Base-by-base conservation (phyloP, 2,888 invertebrate genomes). In the Meteorus cinctellus region DNA sequence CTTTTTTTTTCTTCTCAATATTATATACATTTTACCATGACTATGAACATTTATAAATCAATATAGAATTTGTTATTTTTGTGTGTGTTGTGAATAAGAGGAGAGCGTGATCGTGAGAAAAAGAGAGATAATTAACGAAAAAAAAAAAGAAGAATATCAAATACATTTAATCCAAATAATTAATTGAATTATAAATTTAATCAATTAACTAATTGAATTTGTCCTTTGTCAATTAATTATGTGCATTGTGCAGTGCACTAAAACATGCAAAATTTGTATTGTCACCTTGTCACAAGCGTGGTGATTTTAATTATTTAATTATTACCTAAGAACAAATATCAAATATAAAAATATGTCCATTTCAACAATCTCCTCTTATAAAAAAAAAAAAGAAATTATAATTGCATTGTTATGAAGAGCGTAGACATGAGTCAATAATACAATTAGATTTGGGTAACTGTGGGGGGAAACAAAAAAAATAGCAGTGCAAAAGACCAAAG, bases 391-490 rank as follows among this genome's bases (percentile, higher is more conserved):
- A 24, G 24, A 8, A 59, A 71, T 76, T 76, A 78, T 75, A 70
- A 66, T 77, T 65, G 19, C 51, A 75, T 45, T 27, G 72, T 78
- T 77, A 79, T 75, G 76, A 77, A 34, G 67, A 27, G 60, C 77
- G 77, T 77, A 76, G 76, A 79, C 70, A 77, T 72, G 73, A 75
- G 51, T 31, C 36, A 14, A 16, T 68, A 19, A 45, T n/a, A 19
- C 6, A 55, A 55, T 55, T 45, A 8, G 45, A 45, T 14, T 45
- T 24, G 8, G 34, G 8, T 45, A 12, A 45, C 2, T 14, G 4
- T 31, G 24, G 36, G n/a, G 66, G 45, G 65, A 45, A 34, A 24
- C 55, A 63, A 48, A 55, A 62, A 63, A 19, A 29, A 72, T 51
- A 65, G 36, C 36, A 65, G 65, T 48, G 72, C 67, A 66, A 29